Evolutionary conservation across 2,888 invertebrate species (phyloP).

Genomic region (Odontomyia ornata): DNA sequence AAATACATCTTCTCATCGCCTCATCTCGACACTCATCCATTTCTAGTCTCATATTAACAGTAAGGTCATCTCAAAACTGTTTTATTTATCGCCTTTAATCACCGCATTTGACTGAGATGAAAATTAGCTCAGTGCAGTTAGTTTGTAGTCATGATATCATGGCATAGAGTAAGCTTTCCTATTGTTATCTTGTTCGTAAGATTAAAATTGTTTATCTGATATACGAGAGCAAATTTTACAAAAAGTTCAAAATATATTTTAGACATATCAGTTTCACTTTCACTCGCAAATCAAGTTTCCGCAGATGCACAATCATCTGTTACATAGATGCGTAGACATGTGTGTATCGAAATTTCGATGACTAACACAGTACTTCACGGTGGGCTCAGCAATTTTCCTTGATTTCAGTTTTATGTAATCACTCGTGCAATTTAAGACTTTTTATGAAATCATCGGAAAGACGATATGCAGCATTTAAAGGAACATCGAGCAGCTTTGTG

Average conservation of each 20-base stretch:
- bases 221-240: conserved; percentile 17
- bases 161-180: conserved; percentile 38
- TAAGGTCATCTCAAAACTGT: conserved; percentile 43
- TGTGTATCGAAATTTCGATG: too few relatives aligned
- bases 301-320: not conserved
- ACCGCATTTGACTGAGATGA: conserved; percentile 41
- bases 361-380: too few relatives aligned
- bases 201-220: conserved; percentile 43
- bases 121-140: conserved; percentile 43
- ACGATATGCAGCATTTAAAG: too few relatives aligned
- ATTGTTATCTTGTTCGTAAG: conserved; percentile 49
- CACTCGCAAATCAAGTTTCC: not conserved
- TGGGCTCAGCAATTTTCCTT: too few relatives aligned
- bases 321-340: too few relatives aligned
- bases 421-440: too few relatives aligned
- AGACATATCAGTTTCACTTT: conserved; percentile 32
- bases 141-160: conserved; percentile 41
- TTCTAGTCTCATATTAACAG: conserved; percentile 50
- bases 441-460: too few relatives aligned
- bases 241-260: conserved; percentile 30
- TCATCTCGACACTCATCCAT: conserved; percentile 53
- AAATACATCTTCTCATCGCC: not conserved
- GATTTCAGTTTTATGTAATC: too few relatives aligned
- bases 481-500: too few relatives aligned
- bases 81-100: conserved; percentile 48